Conservation (phyloP, 2,113 vertebrate genomes). For the Dascyllus trimaculatus region DNA sequence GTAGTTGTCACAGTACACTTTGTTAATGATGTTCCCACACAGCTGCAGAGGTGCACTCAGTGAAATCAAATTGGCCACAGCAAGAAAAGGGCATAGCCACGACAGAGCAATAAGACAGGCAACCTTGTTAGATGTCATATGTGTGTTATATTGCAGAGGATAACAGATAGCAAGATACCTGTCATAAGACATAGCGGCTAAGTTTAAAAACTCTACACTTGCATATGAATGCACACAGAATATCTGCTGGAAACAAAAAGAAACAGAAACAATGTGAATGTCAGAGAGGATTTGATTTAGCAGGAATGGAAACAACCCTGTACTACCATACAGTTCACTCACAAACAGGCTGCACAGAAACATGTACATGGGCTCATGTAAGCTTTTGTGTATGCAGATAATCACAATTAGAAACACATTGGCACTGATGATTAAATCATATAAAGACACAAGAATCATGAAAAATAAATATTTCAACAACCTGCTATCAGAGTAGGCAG, state of each 20-base stretch:
- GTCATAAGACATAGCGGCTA: slow-evolving; percentile 50
- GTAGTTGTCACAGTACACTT: slow-evolving; percentile 71
- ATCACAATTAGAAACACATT: slow-evolving; percentile 47
- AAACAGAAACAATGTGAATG: background rate
- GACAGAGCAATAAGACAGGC: background rate
- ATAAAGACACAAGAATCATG: background rate
- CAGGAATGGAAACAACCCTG: slow-evolving; percentile 31
- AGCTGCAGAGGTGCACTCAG: slow-evolving; percentile 46
- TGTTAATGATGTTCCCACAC: slow-evolving; percentile 66
- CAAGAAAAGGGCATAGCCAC: background rate
- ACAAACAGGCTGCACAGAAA: slow-evolving; percentile 74
- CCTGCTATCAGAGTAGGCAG: no score
- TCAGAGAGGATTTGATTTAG: slow-evolving; percentile 12
- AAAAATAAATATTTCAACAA: slow-evolving; percentile 16
- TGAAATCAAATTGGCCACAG: background rate
- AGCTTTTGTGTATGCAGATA: slow-evolving; percentile 61
- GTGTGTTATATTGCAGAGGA: slow-evolving; percentile 17
- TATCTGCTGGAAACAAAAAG: slow-evolving; percentile 49
- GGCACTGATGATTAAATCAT: background rate
- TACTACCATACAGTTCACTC: slow-evolving; percentile 50
- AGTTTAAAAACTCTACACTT: slow-evolving; percentile 50
- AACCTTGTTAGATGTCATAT: background rate
- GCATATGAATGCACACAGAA: slow-evolving; percentile 70
- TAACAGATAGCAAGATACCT: slow-evolving; percentile 14
- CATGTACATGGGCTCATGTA: slow-evolving; percentile 81